A percentile compares a stretch with the other conserved stretches of the same genome.
These are phyloP conservation scores for Venustoraphidia nigricollis DNA, from an alignment of 2,888 invertebrate genomes.

Conservation along the genomic window DNA sequence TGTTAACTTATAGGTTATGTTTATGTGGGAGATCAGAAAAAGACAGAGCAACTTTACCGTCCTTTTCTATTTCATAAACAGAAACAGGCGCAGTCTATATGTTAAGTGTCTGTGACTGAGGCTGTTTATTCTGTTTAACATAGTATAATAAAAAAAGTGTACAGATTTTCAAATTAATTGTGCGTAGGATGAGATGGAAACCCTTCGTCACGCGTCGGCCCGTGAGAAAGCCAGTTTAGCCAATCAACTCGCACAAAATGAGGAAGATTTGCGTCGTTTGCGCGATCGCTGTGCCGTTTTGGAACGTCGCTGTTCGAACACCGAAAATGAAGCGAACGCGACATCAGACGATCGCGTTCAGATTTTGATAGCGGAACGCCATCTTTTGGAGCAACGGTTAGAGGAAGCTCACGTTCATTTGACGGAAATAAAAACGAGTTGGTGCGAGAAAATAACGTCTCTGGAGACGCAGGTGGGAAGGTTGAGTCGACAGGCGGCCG, in stretches of 20 bases:
- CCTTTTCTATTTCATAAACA: too few relatives aligned
- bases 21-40: too few relatives aligned
- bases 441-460: slow-evolving; percentile 81
- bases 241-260: slow-evolving; percentile 52
- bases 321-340: slow-evolving; percentile 23
- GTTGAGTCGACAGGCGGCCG: slow-evolving; percentile 68
- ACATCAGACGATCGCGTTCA: slow-evolving; percentile 38
- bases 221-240: slow-evolving; percentile 53
- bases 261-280: slow-evolving; percentile 61
- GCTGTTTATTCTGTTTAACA: slow-evolving; percentile 10
- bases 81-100: too few relatives aligned
- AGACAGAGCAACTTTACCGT: too few relatives aligned
- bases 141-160: slow-evolving; percentile 2
- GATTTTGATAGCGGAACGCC: slow-evolving; percentile 41
- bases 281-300: slow-evolving; percentile 42
- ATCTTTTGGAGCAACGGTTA: slow-evolving; percentile 56
- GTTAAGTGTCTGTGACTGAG: not conserved
- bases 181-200: slow-evolving; percentile 63
- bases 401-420: slow-evolving; percentile 77
- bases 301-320: slow-evolving; percentile 30
- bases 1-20: too few relatives aligned
- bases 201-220: slow-evolving; percentile 55
- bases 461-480: slow-evolving; percentile 81
- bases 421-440: slow-evolving; percentile 78
- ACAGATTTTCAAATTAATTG: not conserved